Evolutionary conservation across 2,888 invertebrate genomes (phyloP).

Genomic region (Pardosa pseudoannulata): DNA sequence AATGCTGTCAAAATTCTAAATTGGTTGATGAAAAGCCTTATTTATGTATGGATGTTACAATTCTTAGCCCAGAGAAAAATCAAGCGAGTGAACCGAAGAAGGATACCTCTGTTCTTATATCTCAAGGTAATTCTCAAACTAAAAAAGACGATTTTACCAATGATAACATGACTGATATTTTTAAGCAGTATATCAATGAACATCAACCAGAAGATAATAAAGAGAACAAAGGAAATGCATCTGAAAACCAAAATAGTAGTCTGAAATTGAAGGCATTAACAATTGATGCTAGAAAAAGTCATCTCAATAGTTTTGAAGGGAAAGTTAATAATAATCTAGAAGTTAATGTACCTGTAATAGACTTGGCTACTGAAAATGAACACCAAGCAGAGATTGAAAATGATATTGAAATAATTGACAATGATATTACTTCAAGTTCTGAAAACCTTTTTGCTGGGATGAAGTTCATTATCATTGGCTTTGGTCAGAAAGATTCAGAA

Average conservation of each 20-base stretch:
- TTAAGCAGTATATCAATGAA: slow-evolving; percentile 76
- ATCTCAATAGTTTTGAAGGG: neutral
- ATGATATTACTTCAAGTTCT: slow-evolving; percentile 70
- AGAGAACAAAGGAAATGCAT: neutral
- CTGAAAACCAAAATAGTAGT: slow-evolving; percentile 2
- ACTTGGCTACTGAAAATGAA: neutral
- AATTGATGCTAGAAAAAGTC: neutral
- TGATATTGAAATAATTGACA: slow-evolving; percentile 43
- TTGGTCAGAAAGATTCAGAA: slow-evolving; percentile 76
- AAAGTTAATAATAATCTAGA: neutral
- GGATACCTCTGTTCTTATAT: neutral
- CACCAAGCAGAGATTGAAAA: neutral
- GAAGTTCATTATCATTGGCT: slow-evolving; percentile 77
- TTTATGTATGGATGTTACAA: slow-evolving; percentile 29
- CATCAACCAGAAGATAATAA: neutral
- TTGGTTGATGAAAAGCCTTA: slow-evolving; percentile 80
- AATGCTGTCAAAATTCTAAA: slow-evolving; percentile 83
- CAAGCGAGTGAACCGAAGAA: neutral
- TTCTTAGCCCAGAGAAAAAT: slow-evolving; percentile 44
- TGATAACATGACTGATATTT: slow-evolving; percentile 76
- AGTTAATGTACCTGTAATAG: neutral
- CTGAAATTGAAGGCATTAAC: neutral
- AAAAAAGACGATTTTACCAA: slow-evolving; percentile 3
- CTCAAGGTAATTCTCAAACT: neutral
- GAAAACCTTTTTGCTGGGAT: slow-evolving; percentile 75